Evolutionary conservation across 2,113 vertebrate genomes (phyloP), one percentile per base, ranked within the genome.

Genomic region (Parotia lawesii): DNA sequence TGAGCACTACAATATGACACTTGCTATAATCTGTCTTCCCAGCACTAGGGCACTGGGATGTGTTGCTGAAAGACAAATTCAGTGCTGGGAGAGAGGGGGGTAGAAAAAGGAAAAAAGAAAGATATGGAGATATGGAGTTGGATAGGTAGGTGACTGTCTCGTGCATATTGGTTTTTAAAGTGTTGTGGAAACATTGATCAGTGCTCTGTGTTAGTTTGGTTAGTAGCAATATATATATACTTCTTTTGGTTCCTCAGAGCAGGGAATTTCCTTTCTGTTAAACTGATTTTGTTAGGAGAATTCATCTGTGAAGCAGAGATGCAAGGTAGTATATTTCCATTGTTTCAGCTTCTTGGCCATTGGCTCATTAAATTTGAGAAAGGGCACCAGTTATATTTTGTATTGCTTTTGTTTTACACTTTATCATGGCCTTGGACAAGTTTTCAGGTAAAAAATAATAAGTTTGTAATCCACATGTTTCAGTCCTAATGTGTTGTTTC

Each of bases 91-190:
- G n/a, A 6, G 15, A 17, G 6, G 1, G 8, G 5, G 2, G 11
- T 4, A 10, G 17, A 21, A 28, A 29, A 64, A 48, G 8, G 12
- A 4, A 12, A 25, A 61, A 64, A 67, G 16, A 48, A 24, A 35
- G 8, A 4, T 67, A 4, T 0, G 0, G n/a, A 67, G 37, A 17
- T 61, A 21, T 0, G 24, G 25, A 7, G 13, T 15, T 58, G 73
- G 29, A 21, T 19, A 29, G 11, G 20, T 69, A 40, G 40, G 40
- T 47, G 6, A 67, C 14, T 74, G 5, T 61, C n/a, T 73, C 77
- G 21, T 74, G 11, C 9, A 3, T 48, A 3, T 22, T 84, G 15
- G 6, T 57, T 91, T 87, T 44, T 72, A 50, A 67, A 66, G 25
- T 44, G 8, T 31, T 60, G 31, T 40, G 28, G 28, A 64, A 79